phyloP scores from a whole-genome alignment of 2,888 invertebrate species.

The Aphodius sticticus region DNA sequence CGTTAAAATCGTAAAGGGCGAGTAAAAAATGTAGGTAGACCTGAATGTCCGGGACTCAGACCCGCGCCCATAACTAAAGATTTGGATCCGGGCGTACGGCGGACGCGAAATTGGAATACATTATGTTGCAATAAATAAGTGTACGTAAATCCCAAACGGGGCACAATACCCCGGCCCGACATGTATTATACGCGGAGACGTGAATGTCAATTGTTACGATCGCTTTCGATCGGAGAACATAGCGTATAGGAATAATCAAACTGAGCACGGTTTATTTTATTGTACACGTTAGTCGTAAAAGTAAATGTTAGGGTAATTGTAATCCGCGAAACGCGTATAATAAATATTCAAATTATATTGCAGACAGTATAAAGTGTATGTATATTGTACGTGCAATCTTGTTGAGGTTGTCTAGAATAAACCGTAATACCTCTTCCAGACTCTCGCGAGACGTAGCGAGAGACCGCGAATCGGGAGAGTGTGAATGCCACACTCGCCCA shows the following conservation, averaged over 20 bases:
- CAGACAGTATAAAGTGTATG: not conserved
- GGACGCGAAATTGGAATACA: not conserved
- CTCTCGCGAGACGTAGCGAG: no score
- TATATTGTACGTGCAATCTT: not conserved
- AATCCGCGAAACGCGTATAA: not conserved
- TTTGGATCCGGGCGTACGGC: not conserved
- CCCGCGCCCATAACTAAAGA: not conserved
- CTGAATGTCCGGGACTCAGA: not conserved
- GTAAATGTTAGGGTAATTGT: not conserved
- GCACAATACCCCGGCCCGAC: not conserved
- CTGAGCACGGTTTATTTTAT: not conserved
- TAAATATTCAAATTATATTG: not conserved
- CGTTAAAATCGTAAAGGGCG: slow-evolving; percentile 4
- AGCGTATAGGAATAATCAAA: not conserved
- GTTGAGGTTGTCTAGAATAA: no score
- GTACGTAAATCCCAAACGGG: not conserved
- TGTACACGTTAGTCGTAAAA: not conserved
- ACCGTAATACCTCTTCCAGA: no score
- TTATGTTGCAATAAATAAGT: slow-evolving; percentile 4
- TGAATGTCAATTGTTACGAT: not conserved
- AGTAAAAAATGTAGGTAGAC: slow-evolving; percentile 4
- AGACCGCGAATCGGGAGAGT: no score
- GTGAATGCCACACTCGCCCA: no score
- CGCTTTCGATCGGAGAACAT: not conserved
- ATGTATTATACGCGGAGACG: not conserved